phyloP scores from a whole-genome alignment of 2,888 invertebrate species.

The Caenorhabditis sp. region DNA sequence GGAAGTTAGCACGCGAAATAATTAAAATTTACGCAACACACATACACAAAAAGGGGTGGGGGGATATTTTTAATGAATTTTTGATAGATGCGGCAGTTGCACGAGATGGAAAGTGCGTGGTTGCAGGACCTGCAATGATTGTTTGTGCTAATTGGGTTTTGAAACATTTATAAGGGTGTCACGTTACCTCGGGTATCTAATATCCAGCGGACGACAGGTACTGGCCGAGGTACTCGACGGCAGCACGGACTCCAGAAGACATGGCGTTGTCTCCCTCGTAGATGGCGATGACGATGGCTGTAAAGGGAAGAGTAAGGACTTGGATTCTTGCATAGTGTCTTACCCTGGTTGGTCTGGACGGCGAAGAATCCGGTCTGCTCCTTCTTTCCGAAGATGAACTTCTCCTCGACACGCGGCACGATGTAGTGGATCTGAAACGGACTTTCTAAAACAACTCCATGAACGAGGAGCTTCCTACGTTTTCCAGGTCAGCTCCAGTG shows the following conservation, averaged over 20 bases:
- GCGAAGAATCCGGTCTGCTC: conserved; percentile 78
- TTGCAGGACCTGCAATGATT: conserved; percentile 26
- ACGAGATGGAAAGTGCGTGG: too few species aligned
- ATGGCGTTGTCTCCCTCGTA: conserved; percentile 76
- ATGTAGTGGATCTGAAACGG: conserved; percentile 77
- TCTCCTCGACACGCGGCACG: conserved; percentile 78
- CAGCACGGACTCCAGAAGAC: conserved; percentile 71
- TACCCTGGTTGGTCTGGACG: conserved; percentile 74
- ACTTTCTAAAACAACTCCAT: too few species aligned
- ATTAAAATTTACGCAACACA: conserved; percentile 2
- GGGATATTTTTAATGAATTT: too few species aligned
- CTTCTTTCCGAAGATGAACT: conserved; percentile 79
- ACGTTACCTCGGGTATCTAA: conserved; percentile 55
- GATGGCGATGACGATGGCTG: conserved; percentile 75
- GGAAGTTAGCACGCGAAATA: conserved; percentile 2
- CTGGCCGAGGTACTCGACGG: conserved; percentile 75
- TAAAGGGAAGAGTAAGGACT: neutral
- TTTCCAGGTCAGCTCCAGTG: conserved; percentile 74
- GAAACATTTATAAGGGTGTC: conserved; percentile 19
- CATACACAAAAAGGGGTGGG: conserved; percentile 11
- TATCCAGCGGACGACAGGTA: conserved; percentile 72
- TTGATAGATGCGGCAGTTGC: too few species aligned
- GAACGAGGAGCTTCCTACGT: conserved; percentile 9
- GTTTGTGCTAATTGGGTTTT: conserved; percentile 8
- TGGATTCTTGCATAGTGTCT: neutral